Conservation (phyloP, 2,797 vertebrate species). For the Alcedo quadribrachys region DNA sequence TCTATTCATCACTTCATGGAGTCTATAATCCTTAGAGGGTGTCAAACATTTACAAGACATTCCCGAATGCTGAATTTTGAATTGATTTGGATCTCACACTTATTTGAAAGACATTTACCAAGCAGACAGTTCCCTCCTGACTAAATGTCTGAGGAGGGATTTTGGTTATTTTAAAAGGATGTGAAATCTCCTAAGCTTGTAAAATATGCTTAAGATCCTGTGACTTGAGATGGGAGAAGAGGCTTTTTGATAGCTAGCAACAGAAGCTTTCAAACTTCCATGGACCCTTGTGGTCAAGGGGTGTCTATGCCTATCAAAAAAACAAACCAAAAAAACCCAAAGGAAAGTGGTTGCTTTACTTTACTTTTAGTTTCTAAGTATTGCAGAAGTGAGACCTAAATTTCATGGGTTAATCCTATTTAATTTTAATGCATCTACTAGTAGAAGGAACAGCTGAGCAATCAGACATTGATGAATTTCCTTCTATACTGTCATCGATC, state of each 20-base stretch:
- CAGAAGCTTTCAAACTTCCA: background rate
- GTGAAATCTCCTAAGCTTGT: background rate
- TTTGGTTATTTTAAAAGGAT: background rate
- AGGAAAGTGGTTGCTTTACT: background rate
- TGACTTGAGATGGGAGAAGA: background rate
- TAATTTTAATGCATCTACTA: conserved; percentile 15
- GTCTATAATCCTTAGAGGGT: background rate
- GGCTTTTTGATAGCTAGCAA: background rate
- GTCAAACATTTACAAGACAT: conserved; percentile 3
- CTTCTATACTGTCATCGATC: background rate
- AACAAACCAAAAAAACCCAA: background rate
- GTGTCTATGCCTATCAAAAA: background rate
- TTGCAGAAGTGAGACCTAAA: background rate
- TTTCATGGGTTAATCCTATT: background rate
- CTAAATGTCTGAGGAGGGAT: background rate
- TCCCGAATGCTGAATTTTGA: background rate
- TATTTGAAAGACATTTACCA: conserved; percentile 32
- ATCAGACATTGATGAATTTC: background rate
- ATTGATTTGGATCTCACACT: conserved; percentile 21
- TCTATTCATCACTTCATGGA: background rate
- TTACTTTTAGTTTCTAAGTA: background rate
- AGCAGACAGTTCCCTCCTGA: background rate
- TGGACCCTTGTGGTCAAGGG: background rate
- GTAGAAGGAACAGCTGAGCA: conserved; percentile 36
- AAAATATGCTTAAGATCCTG: background rate